A percentile compares a stretch with the other conserved stretches of the same genome.
These are phyloP conservation scores for Rhinoptilus africanus DNA, from an alignment of 2,113 vertebrate genomes.

Conservation along the genomic window DNA sequence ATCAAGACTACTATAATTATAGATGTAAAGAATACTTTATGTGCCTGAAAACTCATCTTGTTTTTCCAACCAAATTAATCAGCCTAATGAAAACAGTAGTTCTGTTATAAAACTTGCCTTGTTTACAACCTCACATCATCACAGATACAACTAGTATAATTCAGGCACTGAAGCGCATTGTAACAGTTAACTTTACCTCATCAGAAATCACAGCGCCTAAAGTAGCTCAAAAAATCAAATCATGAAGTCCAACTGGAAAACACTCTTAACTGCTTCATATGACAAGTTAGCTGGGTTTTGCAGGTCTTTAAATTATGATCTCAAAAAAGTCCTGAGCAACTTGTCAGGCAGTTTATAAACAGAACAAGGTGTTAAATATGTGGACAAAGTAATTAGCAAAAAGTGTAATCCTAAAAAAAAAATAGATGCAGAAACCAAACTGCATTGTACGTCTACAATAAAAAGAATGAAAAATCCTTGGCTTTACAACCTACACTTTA, in stretches of 20 bases:
- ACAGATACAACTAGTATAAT: background rate
- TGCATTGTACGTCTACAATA: background rate
- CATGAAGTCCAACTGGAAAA: background rate
- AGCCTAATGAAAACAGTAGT: background rate
- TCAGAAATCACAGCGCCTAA: background rate
- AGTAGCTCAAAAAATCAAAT: background rate
- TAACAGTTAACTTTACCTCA: background rate
- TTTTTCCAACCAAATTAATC: background rate
- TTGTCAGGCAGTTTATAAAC: background rate
- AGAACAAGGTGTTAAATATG: background rate
- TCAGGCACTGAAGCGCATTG: background rate
- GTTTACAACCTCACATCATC: background rate
- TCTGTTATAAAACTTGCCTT: background rate
- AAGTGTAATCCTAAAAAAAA: background rate
- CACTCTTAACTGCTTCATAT: background rate
- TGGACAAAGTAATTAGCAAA: background rate
- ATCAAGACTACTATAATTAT: background rate
- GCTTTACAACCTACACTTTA: background rate
- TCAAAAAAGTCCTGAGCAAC: background rate
- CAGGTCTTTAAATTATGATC: background rate
- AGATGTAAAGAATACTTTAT: background rate
- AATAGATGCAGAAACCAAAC: background rate
- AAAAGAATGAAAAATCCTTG: background rate
- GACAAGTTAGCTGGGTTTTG: background rate
- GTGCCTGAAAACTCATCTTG: background rate